Conservation (phyloP, 2,888 invertebrate species). For the Agriotes lineatus region DNA sequence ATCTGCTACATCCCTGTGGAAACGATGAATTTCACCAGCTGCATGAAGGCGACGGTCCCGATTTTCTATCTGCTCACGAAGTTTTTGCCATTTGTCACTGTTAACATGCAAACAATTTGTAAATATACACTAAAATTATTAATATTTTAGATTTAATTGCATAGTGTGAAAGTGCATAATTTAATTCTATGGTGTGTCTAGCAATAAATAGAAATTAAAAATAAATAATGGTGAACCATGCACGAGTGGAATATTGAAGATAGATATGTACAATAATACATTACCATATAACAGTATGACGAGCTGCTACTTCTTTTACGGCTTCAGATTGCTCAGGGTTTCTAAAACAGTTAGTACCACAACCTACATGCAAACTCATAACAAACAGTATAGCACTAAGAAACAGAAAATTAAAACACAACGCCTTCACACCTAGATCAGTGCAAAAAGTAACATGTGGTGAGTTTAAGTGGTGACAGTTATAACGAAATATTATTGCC, state of each 20-base stretch:
- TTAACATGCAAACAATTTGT: too few relatives aligned
- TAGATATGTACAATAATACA: constrained; percentile 54
- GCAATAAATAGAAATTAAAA: not conserved
- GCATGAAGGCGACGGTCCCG: constrained; percentile 90
- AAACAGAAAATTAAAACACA: not conserved
- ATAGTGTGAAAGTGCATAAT: too few relatives aligned
- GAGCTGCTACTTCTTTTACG: constrained; percentile 67
- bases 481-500: too few relatives aligned
- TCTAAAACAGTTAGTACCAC: constrained; percentile 64
- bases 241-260: not conserved
- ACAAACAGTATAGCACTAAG: not conserved
- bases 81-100: constrained; percentile 87
- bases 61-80: constrained; percentile 87
- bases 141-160: too few relatives aligned
- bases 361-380: constrained; percentile 53
- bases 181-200: too few relatives aligned
- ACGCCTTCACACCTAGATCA: not conserved
- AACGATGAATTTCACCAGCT: constrained; percentile 97
- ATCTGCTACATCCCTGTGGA: constrained; percentile 96
- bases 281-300: constrained; percentile 69
- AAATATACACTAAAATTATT: too few relatives aligned
- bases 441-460: not conserved
- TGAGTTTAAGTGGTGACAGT: not conserved
- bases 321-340: constrained; percentile 63
- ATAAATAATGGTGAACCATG: not conserved